A percentile compares a stretch with the other conserved stretches of the same genome.
Conservation (phyloP, 1,140 invertebrate genomes). For the Heliconius congener region DNA sequence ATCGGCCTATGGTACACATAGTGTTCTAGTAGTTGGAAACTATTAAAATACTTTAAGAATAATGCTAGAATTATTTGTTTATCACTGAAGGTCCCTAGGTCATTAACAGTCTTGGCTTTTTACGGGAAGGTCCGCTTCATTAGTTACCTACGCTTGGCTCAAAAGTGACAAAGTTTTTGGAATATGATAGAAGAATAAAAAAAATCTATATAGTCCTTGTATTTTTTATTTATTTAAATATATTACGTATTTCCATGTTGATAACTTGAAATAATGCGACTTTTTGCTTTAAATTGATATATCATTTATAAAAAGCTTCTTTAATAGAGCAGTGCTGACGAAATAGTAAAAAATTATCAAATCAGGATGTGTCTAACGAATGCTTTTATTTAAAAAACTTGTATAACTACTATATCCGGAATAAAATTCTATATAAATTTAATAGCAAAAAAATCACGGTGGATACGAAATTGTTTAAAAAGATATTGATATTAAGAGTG, state of each 20-base stretch:
- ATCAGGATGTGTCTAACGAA: slow-evolving; percentile 5
- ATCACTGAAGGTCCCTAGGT: neutral
- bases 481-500: slow-evolving; percentile 65
- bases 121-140: neutral
- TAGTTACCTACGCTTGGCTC: neutral
- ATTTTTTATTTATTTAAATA: no score
- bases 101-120: neutral
- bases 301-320: no score
- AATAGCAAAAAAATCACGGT: slow-evolving; percentile 17
- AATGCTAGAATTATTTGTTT: slow-evolving; percentile 22
- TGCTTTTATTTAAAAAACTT: neutral
- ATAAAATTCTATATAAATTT: slow-evolving; percentile 4
- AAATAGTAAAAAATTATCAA: slow-evolving; percentile 5
- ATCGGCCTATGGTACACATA: neutral
- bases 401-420: slow-evolving; percentile 22
- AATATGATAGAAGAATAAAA: neutral
- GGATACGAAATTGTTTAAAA: slow-evolving; percentile 57
- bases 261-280: no score
- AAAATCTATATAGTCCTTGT: no score
- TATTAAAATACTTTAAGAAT: slow-evolving; percentile 36
- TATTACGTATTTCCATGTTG: no score
- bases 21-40: slow-evolving; percentile 31
- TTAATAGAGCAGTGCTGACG: neutral
- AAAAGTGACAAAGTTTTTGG: neutral
- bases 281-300: no score